These are phyloP conservation scores for Symphodus melops DNA, from an alignment of 2,113 vertebrate genomes.

Conservation along the genomic window DNA sequence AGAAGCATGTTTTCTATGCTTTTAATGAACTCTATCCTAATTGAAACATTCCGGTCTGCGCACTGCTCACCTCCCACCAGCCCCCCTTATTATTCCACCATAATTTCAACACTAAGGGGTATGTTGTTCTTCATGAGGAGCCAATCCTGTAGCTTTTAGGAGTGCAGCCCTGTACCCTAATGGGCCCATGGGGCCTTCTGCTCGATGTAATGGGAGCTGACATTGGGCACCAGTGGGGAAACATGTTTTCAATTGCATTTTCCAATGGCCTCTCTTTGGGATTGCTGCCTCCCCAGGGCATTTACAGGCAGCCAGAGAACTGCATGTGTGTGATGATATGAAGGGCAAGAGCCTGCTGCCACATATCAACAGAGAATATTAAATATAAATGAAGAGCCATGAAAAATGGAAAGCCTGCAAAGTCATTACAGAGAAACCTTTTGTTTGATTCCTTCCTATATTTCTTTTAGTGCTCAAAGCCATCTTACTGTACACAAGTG, in stretches of 20 bases:
- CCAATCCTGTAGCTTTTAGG: conserved; percentile 26
- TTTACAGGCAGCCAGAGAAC: conserved; percentile 12
- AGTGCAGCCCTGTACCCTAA: conserved; percentile 36
- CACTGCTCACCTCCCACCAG: conserved; percentile 26
- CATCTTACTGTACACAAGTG: background rate
- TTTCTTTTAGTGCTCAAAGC: background rate
- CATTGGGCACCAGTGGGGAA: conserved; percentile 51
- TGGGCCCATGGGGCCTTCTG: conserved; percentile 43
- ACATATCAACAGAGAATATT: conserved; percentile 21
- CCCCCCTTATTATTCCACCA: conserved; percentile 21
- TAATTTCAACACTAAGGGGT: conserved; percentile 32
- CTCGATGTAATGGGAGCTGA: conserved; percentile 63
- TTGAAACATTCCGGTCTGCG: conserved; percentile 50
- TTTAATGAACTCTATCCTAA: conserved; percentile 31
- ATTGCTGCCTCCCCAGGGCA: background rate
- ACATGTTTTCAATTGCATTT: conserved; percentile 43
- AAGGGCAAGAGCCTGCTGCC: background rate
- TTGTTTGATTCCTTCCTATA: conserved; percentile 6
- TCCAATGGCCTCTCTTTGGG: conserved; percentile 19
- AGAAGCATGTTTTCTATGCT: background rate
- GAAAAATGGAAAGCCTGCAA: conserved; percentile 1
- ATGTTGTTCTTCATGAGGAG: background rate
- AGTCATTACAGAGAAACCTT: background rate
- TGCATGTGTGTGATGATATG: background rate
- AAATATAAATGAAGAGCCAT: conserved; percentile 5